phyloP scores from a whole-genome alignment of 2,113 vertebrate genomes.

The Pantherophis guttatus region DNA sequence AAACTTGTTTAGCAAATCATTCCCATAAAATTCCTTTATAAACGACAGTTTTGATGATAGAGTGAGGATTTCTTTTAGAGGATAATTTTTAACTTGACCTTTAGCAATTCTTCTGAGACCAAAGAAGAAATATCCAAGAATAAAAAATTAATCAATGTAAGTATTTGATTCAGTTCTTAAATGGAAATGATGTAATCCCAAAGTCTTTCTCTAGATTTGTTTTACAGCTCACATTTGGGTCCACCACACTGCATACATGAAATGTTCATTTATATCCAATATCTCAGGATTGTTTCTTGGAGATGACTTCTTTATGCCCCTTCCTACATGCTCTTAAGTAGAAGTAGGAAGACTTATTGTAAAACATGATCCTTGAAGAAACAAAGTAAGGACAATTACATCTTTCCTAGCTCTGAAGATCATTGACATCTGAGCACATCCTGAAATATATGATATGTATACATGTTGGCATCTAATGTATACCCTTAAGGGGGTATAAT shows the following conservation, averaged over 20 bases:
- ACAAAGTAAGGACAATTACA: not conserved
- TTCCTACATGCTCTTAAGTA: conserved; percentile 6
- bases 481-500: not conserved
- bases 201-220: conserved; percentile 28
- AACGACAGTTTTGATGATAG: not conserved
- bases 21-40: not conserved
- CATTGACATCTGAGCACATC: not conserved
- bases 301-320: not conserved
- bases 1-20: not conserved
- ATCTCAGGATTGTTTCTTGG: conserved; percentile 7
- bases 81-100: conserved; percentile 12
- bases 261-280: not conserved
- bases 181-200: conserved; percentile 28
- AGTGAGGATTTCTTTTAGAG: conserved; percentile 1
- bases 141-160: conserved; percentile 31
- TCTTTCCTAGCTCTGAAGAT: not conserved
- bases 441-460: not conserved
- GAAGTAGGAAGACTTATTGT: not conserved
- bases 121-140: conserved; percentile 20
- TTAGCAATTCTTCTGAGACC: conserved; percentile 22
- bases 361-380: not conserved
- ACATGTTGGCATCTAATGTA: not conserved
- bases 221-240: not conserved
- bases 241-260: conserved; percentile 2
- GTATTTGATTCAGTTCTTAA: not conserved